These are phyloP conservation scores for Tragulus kanchil DNA, from an alignment of 2,113 vertebrate species.

Conservation along the genomic window DNA sequence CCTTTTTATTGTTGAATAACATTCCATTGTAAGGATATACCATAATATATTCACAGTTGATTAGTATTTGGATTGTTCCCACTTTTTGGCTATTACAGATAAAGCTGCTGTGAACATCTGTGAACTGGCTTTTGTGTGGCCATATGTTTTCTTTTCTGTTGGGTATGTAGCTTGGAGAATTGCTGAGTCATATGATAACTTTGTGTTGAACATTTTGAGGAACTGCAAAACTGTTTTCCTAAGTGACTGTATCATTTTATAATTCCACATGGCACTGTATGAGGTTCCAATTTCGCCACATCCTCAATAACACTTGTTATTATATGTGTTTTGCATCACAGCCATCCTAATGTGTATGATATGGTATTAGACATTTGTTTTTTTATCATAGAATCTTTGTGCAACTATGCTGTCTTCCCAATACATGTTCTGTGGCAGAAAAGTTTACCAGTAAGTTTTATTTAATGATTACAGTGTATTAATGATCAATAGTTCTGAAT, in stretches of 20 bases:
- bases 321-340: background rate
- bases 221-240: background rate
- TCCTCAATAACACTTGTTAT: background rate
- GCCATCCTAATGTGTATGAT: background rate
- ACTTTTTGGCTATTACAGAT: background rate
- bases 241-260: background rate
- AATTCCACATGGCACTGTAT: background rate
- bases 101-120: background rate
- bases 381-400: background rate
- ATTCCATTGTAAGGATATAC: background rate
- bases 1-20: constrained; percentile 5
- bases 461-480: background rate
- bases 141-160: background rate
- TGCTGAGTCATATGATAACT: background rate
- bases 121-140: background rate
- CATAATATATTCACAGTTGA: background rate
- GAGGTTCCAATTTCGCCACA: background rate
- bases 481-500: background rate
- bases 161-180: background rate
- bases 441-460: constrained; percentile 22
- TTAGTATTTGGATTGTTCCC: background rate
- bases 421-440: background rate
- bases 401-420: background rate
- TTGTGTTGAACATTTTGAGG: background rate
- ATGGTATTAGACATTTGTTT: background rate